Evolutionary conservation across 2,888 invertebrate genomes (phyloP).

Genomic region (Malthinus flaveolus): DNA sequence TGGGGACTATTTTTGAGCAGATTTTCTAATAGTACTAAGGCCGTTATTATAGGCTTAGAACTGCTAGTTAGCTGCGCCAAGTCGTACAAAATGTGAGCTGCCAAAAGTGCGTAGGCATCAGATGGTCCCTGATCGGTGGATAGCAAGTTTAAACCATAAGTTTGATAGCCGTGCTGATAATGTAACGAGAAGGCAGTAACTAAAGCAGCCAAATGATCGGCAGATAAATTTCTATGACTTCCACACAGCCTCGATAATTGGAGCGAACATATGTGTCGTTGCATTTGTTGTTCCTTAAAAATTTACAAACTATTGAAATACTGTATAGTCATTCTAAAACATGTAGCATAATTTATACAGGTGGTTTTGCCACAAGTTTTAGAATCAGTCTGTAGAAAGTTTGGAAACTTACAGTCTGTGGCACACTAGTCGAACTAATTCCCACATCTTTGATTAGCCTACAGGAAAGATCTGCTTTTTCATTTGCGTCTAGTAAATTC

Average conservation of each 20-base stretch:
- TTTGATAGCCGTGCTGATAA: slow-evolving; percentile 65
- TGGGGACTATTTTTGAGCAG: slow-evolving; percentile 78
- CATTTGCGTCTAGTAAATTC: slow-evolving; percentile 66
- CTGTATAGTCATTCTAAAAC: background rate
- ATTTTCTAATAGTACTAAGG: slow-evolving; percentile 72
- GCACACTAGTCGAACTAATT: slow-evolving; percentile 65
- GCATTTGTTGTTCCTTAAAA: slow-evolving; percentile 72
- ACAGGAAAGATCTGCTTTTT: slow-evolving; percentile 62
- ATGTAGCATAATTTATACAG: no score
- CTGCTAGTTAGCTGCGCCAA: slow-evolving; percentile 59
- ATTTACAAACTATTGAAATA: background rate
- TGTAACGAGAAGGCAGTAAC: slow-evolving; percentile 66
- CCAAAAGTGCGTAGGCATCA: slow-evolving; percentile 80
- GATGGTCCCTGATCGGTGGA: slow-evolving; percentile 73
- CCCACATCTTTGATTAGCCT: slow-evolving; percentile 67
- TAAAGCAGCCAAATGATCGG: slow-evolving; percentile 60
- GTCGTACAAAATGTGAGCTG: slow-evolving; percentile 70
- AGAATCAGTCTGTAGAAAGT: background rate
- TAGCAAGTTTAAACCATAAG: slow-evolving; percentile 61
- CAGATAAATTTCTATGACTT: slow-evolving; percentile 61
- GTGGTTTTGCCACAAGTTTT: no score
- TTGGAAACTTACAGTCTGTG: slow-evolving; percentile 62
- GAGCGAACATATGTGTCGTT: slow-evolving; percentile 78
- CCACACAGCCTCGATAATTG: slow-evolving; percentile 77
- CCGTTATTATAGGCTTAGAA: slow-evolving; percentile 63